These are phyloP conservation scores for Myotis yumanensis DNA, from an alignment of 2,113 vertebrate species.

Conservation along the genomic window DNA sequence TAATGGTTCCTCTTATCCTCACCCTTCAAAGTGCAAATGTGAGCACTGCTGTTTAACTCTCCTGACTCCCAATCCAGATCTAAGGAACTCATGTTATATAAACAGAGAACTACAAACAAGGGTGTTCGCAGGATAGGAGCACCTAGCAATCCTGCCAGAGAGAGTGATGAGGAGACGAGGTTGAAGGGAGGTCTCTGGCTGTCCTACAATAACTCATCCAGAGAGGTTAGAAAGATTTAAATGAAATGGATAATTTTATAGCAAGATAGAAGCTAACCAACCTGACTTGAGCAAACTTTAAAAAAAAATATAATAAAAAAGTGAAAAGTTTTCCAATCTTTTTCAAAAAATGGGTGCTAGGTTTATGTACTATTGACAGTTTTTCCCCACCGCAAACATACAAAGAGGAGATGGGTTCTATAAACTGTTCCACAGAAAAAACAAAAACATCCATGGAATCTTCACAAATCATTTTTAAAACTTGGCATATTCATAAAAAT, in stretches of 20 bases:
- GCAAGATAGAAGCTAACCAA: background rate
- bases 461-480: slow-evolving; percentile 33
- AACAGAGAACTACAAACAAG: background rate
- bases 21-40: background rate
- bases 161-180: background rate
- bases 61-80: background rate
- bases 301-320: background rate
- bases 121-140: no score
- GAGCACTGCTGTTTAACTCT: background rate
- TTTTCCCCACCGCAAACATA: background rate
- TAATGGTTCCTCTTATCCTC: background rate
- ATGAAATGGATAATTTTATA: background rate
- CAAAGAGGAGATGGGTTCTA: background rate
- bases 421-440: background rate
- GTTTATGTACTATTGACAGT: background rate
- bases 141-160: background rate
- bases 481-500: slow-evolving; percentile 41
- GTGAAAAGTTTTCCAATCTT: background rate
- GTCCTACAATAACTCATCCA: background rate
- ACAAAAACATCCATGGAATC: background rate
- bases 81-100: background rate
- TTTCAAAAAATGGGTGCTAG: background rate
- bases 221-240: background rate
- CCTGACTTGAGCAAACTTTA: background rate
- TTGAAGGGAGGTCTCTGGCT: background rate